phyloP scores from a whole-genome alignment of 1,140 invertebrate genomes.

The Zaprionus ornatus region DNA sequence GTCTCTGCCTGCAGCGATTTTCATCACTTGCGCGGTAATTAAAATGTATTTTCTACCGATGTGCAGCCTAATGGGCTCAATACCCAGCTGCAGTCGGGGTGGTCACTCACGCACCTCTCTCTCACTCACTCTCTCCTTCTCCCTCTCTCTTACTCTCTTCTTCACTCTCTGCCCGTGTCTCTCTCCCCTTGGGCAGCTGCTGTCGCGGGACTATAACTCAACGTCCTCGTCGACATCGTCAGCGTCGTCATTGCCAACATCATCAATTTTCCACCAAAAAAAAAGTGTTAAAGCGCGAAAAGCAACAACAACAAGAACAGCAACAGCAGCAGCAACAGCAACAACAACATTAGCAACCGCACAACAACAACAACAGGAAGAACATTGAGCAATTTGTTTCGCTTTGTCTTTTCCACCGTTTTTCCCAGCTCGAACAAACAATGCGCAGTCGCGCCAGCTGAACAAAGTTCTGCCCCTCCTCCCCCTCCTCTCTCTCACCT shows the following conservation, averaged over 20 bases:
- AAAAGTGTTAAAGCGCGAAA: no score
- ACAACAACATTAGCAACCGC: background rate
- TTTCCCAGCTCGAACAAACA: constrained; percentile 49
- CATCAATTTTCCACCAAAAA: constrained; percentile 64
- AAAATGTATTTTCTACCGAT: constrained; percentile 74
- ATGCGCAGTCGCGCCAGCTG: constrained; percentile 65
- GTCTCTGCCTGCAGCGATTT: constrained; percentile 50
- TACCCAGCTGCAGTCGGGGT: constrained; percentile 43
- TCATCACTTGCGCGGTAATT: constrained; percentile 72
- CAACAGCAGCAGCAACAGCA: constrained; percentile 6
- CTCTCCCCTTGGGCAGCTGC: constrained; percentile 47
- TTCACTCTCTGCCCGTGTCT: background rate
- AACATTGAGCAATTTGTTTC: constrained; percentile 77
- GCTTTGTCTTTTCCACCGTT: constrained; percentile 60
- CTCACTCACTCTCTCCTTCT: constrained; percentile 9
- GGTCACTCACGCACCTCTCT: constrained; percentile 38
- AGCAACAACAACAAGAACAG: background rate
- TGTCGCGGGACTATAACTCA: constrained; percentile 61
- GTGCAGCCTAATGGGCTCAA: constrained; percentile 44
- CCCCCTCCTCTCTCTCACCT: background rate
- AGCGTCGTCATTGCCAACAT: constrained; percentile 42
- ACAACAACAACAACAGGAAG: constrained; percentile 15
- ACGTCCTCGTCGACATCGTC: constrained; percentile 47
- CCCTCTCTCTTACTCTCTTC: background rate
- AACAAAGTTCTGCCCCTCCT: constrained; percentile 3